Conservation (phyloP, 2,888 invertebrate species). For the Apodemia mormo region DNA sequence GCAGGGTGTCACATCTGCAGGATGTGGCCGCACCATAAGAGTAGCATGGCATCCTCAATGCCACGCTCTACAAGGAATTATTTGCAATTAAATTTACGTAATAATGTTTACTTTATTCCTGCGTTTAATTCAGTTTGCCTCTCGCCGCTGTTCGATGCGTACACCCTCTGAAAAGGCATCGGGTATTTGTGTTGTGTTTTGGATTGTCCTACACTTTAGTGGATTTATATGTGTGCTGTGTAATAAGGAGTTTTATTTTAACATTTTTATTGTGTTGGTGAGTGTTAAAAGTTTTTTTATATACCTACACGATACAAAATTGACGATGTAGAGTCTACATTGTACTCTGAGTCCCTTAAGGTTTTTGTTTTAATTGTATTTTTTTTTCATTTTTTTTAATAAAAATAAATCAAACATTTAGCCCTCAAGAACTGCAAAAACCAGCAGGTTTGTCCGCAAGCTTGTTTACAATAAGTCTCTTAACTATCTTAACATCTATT, state of each 20-base stretch:
- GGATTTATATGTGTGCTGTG: constrained; percentile 11
- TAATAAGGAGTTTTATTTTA: not conserved
- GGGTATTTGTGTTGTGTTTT: constrained; percentile 11
- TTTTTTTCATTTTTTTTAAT: too few species aligned
- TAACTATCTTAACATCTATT: too few species aligned
- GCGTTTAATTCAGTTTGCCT: constrained; percentile 54
- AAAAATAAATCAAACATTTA: too few species aligned
- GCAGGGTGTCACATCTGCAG: constrained; percentile 17
- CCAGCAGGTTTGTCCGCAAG: too few species aligned
- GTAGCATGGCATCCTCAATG: constrained; percentile 44
- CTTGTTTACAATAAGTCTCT: too few species aligned
- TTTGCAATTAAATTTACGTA: constrained; percentile 68
- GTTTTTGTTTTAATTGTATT: too few species aligned
- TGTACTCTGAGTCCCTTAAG: too few species aligned
- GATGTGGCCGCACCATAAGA: constrained; percentile 29
- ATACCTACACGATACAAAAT: not conserved
- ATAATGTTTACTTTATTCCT: constrained; percentile 59
- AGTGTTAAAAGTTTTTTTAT: not conserved
- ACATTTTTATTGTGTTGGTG: constrained; percentile 5
- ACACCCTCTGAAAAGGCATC: constrained; percentile 32
- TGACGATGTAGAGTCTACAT: too few species aligned
- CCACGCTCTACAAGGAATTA: constrained; percentile 67
- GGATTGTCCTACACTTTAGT: not conserved
- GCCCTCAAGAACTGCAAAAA: too few species aligned
- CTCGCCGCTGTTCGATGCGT: constrained; percentile 42